Percentiles rank a stretch among this genome's conserved stretches.
These are phyloP conservation scores for Platyura marginata DNA, from an alignment of 1,140 invertebrate genomes.

Conservation along the genomic window DNA sequence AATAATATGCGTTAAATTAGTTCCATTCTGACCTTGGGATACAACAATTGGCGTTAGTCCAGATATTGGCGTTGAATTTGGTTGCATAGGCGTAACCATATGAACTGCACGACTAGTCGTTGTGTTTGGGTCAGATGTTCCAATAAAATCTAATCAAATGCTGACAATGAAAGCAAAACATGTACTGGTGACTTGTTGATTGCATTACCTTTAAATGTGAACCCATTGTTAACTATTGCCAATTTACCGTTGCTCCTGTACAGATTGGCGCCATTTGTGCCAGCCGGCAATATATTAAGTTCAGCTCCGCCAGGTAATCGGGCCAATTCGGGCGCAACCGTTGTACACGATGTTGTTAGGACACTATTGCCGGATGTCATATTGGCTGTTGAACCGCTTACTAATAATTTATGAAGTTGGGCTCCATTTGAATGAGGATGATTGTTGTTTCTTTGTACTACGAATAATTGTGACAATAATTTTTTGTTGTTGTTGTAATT, in stretches of 20 bases:
- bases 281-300: constrained; percentile 4
- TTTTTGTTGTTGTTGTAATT: neutral
- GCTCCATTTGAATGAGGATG: neutral
- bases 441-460: neutral
- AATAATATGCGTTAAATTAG: neutral
- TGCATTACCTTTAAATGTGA: constrained; percentile 1
- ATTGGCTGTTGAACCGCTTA: neutral
- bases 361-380: too few species aligned
- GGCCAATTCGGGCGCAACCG: neutral
- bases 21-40: neutral
- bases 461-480: neutral
- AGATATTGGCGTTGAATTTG: neutral
- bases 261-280: constrained; percentile 1
- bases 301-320: constrained; percentile 5
- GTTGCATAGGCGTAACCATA: constrained; percentile 1
- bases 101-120: constrained; percentile 1
- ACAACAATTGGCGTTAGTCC: neutral
- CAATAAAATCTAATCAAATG: neutral
- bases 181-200: neutral
- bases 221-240: constrained; percentile 3
- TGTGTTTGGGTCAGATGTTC: neutral
- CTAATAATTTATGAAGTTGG: constrained; percentile 3
- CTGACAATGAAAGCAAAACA: neutral
- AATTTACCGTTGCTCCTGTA: constrained; percentile 4
- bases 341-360: neutral